Conservation (phyloP, 2,113 vertebrate species). For the Callopanchax toddi region DNA sequence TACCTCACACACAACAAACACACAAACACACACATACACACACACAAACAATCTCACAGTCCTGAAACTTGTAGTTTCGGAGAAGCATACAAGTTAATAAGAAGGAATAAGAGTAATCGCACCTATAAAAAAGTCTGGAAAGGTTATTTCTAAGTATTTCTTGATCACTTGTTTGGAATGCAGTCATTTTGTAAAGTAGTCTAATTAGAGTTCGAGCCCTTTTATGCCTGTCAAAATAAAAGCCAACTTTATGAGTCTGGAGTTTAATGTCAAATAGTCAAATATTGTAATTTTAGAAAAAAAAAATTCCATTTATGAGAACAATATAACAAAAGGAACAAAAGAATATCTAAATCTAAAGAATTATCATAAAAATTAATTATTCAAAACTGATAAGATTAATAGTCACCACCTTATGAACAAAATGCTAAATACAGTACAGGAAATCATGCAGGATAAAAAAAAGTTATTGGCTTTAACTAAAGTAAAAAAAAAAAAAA, state of each 20-base stretch:
- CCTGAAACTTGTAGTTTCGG: slow-evolving; percentile 21
- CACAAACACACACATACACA: neutral
- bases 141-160: slow-evolving; percentile 60
- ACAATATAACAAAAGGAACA: no score
- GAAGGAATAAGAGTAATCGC: slow-evolving; percentile 45
- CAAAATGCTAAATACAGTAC: neutral
- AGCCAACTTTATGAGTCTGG: slow-evolving; percentile 12
- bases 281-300: no score
- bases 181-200: slow-evolving; percentile 48
- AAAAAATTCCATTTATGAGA: no score
- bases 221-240: slow-evolving; percentile 45
- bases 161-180: slow-evolving; percentile 49
- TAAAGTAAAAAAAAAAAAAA: neutral
- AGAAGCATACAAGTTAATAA: slow-evolving; percentile 58
- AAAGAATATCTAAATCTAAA: no score
- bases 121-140: slow-evolving; percentile 38
- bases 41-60: slow-evolving; percentile 23
- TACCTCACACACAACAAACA: slow-evolving; percentile 20
- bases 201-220: slow-evolving; percentile 45
- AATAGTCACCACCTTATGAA: slow-evolving; percentile 4
- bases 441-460: neutral
- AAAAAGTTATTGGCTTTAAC: neutral
- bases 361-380: no score
- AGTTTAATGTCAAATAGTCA: no score
- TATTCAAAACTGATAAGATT: slow-evolving; percentile 15